A percentile compares a stretch with the other conserved stretches of the same genome.
Conservation (phyloP, 2,797 vertebrate genomes). For the Macroramphosus scolopax region DNA sequence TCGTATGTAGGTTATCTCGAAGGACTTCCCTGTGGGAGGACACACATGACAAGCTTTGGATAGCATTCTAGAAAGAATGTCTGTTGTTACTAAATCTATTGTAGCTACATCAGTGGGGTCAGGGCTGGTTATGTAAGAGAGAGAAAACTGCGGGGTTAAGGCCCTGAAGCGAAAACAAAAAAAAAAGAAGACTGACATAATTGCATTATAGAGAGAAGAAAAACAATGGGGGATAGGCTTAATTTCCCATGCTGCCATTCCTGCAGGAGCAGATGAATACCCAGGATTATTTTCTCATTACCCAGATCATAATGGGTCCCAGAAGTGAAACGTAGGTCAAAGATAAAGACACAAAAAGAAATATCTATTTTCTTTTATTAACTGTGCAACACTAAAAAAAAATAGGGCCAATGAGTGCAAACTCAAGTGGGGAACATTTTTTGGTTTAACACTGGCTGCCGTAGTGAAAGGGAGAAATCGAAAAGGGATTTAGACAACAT, state of each 20-base stretch:
- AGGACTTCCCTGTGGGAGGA: slow-evolving; percentile 86
- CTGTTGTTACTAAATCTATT: slow-evolving; percentile 15
- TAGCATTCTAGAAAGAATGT: slow-evolving; percentile 27
- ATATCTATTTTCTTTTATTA: slow-evolving; percentile 5
- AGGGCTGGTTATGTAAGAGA: slow-evolving; percentile 29
- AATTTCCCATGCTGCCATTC: slow-evolving; percentile 51
- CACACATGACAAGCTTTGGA: slow-evolving; percentile 37
- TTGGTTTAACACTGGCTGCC: too few relatives aligned
- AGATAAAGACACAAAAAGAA: slow-evolving; percentile 25
- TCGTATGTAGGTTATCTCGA: slow-evolving; percentile 91
- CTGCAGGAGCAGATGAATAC: slow-evolving; percentile 50
- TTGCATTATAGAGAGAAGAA: slow-evolving; percentile 49
- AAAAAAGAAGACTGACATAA: slow-evolving; percentile 27
- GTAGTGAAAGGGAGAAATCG: too few relatives aligned
- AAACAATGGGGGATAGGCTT: slow-evolving; percentile 51
- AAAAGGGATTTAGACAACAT: too few relatives aligned
- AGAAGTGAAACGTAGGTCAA: slow-evolving; percentile 52
- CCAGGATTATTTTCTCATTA: slow-evolving; percentile 60
- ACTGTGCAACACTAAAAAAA: slow-evolving; percentile 1
- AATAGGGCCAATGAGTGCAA: slow-evolving; percentile 5
- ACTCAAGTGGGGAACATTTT: slow-evolving; percentile 1
- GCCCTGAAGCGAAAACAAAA: slow-evolving; percentile 30
- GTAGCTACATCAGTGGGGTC: slow-evolving; percentile 25
- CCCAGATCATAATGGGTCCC: slow-evolving; percentile 39
- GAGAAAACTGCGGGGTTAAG: slow-evolving; percentile 31